These are phyloP conservation scores for Catharus bicknelli DNA, from an alignment of 2,113 vertebrate species.

Conservation along the genomic window DNA sequence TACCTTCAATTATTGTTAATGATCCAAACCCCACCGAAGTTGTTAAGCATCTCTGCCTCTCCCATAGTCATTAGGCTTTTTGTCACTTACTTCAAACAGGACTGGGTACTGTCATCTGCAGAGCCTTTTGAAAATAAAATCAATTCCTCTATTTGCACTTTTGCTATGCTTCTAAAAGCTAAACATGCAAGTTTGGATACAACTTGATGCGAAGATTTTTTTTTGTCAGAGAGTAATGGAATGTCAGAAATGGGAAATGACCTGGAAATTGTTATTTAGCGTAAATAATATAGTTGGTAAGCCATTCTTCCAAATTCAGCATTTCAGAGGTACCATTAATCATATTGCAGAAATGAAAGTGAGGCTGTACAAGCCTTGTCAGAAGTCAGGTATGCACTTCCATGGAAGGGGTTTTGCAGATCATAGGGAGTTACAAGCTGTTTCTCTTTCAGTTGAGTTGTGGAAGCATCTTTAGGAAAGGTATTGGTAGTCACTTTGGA, in stretches of 20 bases:
- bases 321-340: neutral
- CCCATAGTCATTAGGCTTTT: neutral
- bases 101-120: neutral
- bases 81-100: conserved; percentile 8
- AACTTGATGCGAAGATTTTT: neutral
- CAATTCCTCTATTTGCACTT: neutral
- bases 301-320: neutral
- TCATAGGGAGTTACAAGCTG: neutral
- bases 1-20: neutral
- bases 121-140: conserved; percentile 16
- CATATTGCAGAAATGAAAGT: neutral
- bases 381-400: neutral
- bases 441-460: neutral
- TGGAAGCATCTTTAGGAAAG: neutral
- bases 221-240: neutral
- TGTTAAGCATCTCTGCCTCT: conserved; percentile 1
- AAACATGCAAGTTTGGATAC: neutral
- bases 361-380: neutral
- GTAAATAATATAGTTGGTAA: neutral
- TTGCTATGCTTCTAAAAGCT: neutral
- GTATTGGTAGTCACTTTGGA: neutral
- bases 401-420: neutral
- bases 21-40: neutral
- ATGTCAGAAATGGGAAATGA: neutral
- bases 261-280: neutral